Percentiles rank a stretch among this genome's conserved stretches.
phyloP scores from a whole-genome alignment of 2,888 invertebrate species.

The Lomographa bimaculata region DNA sequence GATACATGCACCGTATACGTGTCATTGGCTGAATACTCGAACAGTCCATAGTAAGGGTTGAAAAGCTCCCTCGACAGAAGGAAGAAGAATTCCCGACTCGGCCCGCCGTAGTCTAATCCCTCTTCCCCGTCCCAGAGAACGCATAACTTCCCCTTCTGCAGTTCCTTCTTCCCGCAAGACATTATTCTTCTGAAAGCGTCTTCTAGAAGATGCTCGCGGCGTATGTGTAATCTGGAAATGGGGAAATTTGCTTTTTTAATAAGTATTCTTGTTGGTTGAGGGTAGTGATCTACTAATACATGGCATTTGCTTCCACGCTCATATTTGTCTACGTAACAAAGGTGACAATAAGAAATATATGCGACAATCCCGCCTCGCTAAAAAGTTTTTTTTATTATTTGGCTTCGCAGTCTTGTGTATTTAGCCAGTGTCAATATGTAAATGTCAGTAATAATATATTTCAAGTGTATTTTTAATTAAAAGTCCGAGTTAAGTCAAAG shows the following conservation, averaged over 20 bases:
- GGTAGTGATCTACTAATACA: too few species aligned
- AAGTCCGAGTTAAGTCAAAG: too few species aligned
- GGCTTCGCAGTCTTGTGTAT: too few species aligned
- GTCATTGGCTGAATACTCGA: constrained; percentile 99
- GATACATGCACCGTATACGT: constrained; percentile 98
- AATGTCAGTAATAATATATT: too few species aligned
- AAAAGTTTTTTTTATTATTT: too few species aligned
- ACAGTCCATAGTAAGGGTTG: constrained; percentile 99
- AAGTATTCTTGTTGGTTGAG: too few species aligned
- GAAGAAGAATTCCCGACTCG: constrained; percentile 98
- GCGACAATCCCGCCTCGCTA: too few species aligned
- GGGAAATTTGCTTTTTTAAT: not conserved
- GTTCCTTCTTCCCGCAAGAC: constrained; percentile 97
- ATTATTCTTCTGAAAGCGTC: constrained; percentile 98
- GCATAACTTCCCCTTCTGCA: constrained; percentile 97
- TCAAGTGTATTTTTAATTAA: too few species aligned
- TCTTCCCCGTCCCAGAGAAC: constrained; percentile 98
- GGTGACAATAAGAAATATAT: too few species aligned
- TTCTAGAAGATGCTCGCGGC: constrained; percentile 96
- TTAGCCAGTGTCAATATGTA: too few species aligned
- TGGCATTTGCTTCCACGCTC: too few species aligned
- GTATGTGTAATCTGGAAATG: constrained; percentile 91
- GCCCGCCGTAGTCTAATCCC: constrained; percentile 98
- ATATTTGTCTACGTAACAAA: too few species aligned
- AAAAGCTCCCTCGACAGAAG: constrained; percentile 98